A percentile compares a stretch with the other conserved stretches of the same genome.
phyloP scores from a whole-genome alignment of 2,888 invertebrate species.

The Nowickia ferox region DNA sequence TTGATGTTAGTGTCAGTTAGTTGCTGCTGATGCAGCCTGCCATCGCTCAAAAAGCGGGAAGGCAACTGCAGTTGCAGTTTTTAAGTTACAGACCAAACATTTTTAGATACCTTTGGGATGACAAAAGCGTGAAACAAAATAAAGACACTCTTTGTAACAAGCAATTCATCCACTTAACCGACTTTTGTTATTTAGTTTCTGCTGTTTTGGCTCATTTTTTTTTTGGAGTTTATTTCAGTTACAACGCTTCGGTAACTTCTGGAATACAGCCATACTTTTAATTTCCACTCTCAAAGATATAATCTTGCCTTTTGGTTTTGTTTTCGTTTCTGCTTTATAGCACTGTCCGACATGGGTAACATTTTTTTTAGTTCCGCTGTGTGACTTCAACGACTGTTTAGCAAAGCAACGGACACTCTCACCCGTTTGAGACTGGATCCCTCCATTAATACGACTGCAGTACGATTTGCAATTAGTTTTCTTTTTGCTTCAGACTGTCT shows the following conservation, averaged over 20 bases:
- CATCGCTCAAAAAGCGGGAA: conserved; percentile 37
- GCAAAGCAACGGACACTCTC: conserved; percentile 55
- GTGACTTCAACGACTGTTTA: conserved; percentile 60
- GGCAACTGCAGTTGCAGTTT: conserved; percentile 21
- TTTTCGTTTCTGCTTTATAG: conserved; percentile 16
- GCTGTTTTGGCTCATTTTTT: conserved; percentile 29
- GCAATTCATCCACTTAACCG: conserved; percentile 35
- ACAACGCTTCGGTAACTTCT: conserved; percentile 65
- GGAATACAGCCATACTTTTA: conserved; percentile 61
- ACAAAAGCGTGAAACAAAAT: conserved; percentile 26
- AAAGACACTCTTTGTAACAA: conserved; percentile 43
- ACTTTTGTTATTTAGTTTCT: conserved; percentile 51
- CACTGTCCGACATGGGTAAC: conserved; percentile 42
- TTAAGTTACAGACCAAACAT: too few species aligned
- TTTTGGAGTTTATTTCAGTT: conserved; percentile 60
- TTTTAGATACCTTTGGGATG: conserved; percentile 48
- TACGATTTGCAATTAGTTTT: conserved; percentile 1
- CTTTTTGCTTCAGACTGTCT: conserved; percentile 27
- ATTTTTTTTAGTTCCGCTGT: conserved; percentile 74
- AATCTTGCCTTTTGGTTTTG: conserved; percentile 53
- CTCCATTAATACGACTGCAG: conserved; percentile 55
- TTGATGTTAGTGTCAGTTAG: conserved; percentile 20
- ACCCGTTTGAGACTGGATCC: conserved; percentile 44
- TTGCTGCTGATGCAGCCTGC: conserved; percentile 11
- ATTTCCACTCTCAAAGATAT: conserved; percentile 68